Evolutionary conservation across 2,888 invertebrate genomes (phyloP).

Genomic region (Microchrysa polita): DNA sequence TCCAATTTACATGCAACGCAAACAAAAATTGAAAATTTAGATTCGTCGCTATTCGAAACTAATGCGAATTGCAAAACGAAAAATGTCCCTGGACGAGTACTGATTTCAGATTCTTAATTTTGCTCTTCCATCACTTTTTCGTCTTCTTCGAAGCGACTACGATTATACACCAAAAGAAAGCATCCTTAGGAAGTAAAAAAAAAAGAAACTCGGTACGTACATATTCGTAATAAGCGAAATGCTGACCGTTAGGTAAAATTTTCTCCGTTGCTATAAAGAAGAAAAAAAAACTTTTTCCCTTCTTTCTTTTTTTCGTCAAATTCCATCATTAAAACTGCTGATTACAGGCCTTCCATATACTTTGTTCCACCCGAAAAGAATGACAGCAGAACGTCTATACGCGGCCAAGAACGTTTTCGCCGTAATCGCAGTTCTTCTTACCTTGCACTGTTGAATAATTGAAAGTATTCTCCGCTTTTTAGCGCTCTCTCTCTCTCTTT

Average conservation of each 20-base stretch:
- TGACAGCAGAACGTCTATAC: too few species aligned
- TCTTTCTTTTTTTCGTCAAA: conserved; percentile 22
- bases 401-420: too few species aligned
- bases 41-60: neutral
- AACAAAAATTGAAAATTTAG: conserved; percentile 10
- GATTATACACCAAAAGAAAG: too few species aligned
- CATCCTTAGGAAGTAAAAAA: neutral
- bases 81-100: neutral
- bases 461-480: neutral
- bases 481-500: too few species aligned
- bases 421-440: too few species aligned
- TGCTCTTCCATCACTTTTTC: too few species aligned
- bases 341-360: conserved; percentile 1
- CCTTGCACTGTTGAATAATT: conserved; percentile 13
- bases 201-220: neutral
- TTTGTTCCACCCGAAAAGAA: neutral
- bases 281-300: conserved; percentile 1
- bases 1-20: conserved; percentile 14
- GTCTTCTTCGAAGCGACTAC: too few species aligned
- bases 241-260: conserved; percentile 22
- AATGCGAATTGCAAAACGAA: neutral
- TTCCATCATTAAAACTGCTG: conserved; percentile 19
- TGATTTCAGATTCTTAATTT: conserved; percentile 15
- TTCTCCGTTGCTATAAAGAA: conserved; percentile 7
- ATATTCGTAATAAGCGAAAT: neutral